Percentiles rank a stretch among this genome's conserved stretches.
Conservation (phyloP, 2,113 vertebrate genomes). For the Dipodomys spectabilis region DNA sequence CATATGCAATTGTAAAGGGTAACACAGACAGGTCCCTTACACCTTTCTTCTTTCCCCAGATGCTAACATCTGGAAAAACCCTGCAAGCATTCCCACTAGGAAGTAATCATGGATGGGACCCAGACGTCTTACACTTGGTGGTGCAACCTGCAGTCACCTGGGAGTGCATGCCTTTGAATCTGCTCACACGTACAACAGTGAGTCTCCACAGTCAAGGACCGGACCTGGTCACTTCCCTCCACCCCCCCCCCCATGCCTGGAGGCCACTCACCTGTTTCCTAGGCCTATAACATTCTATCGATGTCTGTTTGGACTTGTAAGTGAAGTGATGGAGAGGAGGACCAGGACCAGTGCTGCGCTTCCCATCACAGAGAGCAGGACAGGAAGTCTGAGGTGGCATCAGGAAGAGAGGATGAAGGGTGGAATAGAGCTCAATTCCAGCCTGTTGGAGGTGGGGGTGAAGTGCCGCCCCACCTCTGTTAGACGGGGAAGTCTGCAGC, state of each 20-base stretch:
- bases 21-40: not conserved
- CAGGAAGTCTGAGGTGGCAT: not conserved
- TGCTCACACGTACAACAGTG: not conserved
- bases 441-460: not conserved
- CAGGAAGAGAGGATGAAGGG: too few species aligned
- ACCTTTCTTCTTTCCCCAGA: too few species aligned
- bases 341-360: not conserved
- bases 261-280: not conserved
- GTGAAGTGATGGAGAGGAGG: too few species aligned
- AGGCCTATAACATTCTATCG: not conserved
- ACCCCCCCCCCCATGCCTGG: not conserved
- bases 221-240: not conserved
- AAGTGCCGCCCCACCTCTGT: not conserved
- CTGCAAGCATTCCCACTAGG: not conserved
- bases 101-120: fast-evolving
- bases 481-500: not conserved
- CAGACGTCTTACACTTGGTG: not conserved
- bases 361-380: not conserved
- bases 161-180: not conserved
- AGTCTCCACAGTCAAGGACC: too few species aligned
- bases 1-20: not conserved
- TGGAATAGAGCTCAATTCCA: not conserved
- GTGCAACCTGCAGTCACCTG: too few species aligned
- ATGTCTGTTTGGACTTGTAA: not conserved
- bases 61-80: not conserved